phyloP scores from a whole-genome alignment of 2,888 invertebrate genomes.

The Boloria euphrosyne region DNA sequence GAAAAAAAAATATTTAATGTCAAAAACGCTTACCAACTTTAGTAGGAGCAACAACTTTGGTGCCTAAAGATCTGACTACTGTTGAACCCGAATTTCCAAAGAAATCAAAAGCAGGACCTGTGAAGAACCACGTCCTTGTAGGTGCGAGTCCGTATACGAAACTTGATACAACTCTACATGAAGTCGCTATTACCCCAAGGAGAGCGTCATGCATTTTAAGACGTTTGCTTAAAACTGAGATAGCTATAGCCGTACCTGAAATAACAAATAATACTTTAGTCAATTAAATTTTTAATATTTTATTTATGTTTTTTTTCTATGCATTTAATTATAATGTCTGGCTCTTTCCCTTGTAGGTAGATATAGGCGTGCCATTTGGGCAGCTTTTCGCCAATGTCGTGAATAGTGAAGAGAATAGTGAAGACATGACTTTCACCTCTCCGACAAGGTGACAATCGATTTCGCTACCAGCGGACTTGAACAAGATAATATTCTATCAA shows the following conservation, averaged over 20 bases:
- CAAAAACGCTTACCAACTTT: conserved; percentile 66
- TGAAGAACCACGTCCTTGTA: conserved; percentile 66
- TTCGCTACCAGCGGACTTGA: no score
- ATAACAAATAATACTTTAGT: conserved; percentile 31
- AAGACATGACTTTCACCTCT: no score
- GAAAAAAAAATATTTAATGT: no score
- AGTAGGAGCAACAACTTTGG: conserved; percentile 78
- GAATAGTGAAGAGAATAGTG: no score
- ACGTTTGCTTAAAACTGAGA: conserved; percentile 70
- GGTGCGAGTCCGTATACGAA: conserved; percentile 74
- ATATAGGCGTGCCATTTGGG: no score
- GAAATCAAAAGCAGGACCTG: conserved; percentile 73
- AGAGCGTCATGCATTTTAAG: conserved; percentile 73
- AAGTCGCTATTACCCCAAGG: conserved; percentile 73
- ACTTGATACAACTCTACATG: conserved; percentile 67
- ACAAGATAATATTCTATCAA: no score
- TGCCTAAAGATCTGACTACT: conserved; percentile 80
- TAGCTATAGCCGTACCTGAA: conserved; percentile 72
- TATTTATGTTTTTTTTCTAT: not conserved
- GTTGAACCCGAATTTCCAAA: conserved; percentile 79
- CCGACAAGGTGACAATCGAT: no score
- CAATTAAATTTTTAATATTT: no score
- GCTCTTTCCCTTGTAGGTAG: no score
- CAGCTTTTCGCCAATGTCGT: no score
- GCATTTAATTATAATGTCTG: no score